Evolutionary conservation across 1,140 invertebrate species (phyloP).

Genomic region (Ganaspis sp.): DNA sequence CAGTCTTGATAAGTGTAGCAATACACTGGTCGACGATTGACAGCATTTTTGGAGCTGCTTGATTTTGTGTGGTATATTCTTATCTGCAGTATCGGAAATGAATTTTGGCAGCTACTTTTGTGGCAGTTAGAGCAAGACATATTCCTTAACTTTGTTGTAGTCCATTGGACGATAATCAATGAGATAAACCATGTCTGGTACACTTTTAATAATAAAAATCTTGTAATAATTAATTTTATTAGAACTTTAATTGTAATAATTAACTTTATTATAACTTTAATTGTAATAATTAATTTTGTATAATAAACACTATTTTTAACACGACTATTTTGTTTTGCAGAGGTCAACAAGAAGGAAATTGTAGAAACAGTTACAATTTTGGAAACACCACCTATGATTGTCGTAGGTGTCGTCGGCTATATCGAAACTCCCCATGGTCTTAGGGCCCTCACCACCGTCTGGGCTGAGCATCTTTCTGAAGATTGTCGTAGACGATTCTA

Average conservation of each 20-base stretch:
- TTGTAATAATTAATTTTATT: not conserved
- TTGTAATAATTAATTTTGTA: not conserved
- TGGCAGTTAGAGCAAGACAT: constrained; percentile 70
- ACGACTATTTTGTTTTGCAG: constrained; percentile 79
- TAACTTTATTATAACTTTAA: not conserved
- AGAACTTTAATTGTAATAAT: not conserved
- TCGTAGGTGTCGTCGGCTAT: constrained; percentile 98
- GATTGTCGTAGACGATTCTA: constrained; percentile 99
- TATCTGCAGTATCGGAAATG: constrained; percentile 62
- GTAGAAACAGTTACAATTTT: constrained; percentile 99
- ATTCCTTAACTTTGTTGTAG: constrained; percentile 75
- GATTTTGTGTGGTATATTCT: constrained; percentile 64
- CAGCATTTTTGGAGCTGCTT: constrained; percentile 70
- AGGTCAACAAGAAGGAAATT: constrained; percentile 99
- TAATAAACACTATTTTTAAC: too few relatives aligned
- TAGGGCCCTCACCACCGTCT: constrained; percentile 95
- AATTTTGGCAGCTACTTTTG: constrained; percentile 73
- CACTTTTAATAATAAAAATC: constrained; percentile 64
- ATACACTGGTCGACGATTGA: constrained; percentile 48
- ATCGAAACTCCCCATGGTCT: constrained; percentile 98
- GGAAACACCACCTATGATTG: constrained; percentile 98
- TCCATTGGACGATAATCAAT: constrained; percentile 80
- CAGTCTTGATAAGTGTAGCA: constrained; percentile 39
- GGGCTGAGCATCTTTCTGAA: constrained; percentile 99
- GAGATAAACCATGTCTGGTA: constrained; percentile 84